Conservation (phyloP, 1,140 invertebrate genomes). For the Physella acuta region DNA sequence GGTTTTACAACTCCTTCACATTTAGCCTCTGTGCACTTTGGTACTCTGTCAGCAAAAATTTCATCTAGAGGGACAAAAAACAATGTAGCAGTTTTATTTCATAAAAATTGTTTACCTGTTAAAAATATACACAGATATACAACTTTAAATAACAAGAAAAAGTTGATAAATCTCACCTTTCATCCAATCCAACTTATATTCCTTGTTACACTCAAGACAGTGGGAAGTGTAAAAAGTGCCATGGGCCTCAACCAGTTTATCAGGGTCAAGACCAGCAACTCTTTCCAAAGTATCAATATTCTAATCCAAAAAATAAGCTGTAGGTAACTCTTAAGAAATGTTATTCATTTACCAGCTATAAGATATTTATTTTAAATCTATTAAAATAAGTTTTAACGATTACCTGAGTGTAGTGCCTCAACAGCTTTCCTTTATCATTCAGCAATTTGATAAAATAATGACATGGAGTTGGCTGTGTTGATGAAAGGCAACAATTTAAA, state of each 20-base stretch:
- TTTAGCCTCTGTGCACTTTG: conserved; percentile 68
- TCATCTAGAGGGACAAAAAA: conserved; percentile 64
- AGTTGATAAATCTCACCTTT: conserved; percentile 63
- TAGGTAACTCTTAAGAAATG: too few relatives aligned
- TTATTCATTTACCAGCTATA: background rate
- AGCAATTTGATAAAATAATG: conserved; percentile 58
- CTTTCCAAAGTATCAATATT: conserved; percentile 93
- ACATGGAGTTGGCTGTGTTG: conserved; percentile 52
- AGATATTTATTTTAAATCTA: background rate
- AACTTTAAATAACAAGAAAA: background rate
- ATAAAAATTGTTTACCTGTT: background rate
- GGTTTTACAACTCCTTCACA: conserved; percentile 83
- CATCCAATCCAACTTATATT: conserved; percentile 82
- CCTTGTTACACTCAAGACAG: conserved; percentile 75
- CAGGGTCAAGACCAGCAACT: conserved; percentile 79
- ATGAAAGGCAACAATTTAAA: background rate
- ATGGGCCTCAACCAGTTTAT: conserved; percentile 90
- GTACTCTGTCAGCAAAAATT: conserved; percentile 74
- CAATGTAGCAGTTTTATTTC: background rate
- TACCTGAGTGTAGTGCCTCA: conserved; percentile 56
- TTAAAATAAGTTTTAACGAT: background rate
- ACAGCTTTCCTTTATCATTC: conserved; percentile 51
- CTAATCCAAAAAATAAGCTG: conserved; percentile 58
- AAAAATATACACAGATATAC: background rate
- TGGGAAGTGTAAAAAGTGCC: conserved; percentile 88